These are phyloP conservation scores for Dolomedes plantarius DNA, from an alignment of 2,888 invertebrate genomes.

Conservation along the genomic window DNA sequence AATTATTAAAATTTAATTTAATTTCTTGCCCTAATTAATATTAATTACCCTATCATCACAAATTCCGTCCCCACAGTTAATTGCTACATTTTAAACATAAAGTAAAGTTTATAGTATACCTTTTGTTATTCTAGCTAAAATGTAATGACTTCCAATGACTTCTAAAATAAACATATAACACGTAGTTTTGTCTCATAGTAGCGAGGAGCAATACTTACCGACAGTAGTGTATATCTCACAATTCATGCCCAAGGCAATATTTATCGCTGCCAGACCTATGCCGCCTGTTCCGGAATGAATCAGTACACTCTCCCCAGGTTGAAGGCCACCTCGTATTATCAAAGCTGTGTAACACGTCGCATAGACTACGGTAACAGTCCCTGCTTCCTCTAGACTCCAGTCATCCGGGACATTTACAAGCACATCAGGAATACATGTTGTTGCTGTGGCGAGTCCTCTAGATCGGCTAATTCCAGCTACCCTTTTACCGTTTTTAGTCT, in stretches of 20 bases:
- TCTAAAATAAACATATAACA: no score
- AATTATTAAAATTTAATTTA: no score
- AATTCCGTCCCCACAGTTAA: no score
- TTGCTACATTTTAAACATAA: no score
- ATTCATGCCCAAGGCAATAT: conserved; percentile 91
- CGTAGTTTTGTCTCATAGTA: no score
- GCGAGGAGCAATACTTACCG: conserved; percentile 78
- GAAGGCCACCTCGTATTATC: conserved; percentile 89
- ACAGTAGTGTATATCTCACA: conserved; percentile 95
- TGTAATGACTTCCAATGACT: no score
- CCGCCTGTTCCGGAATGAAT: conserved; percentile 97
- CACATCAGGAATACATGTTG: conserved; percentile 84
- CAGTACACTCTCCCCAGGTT: conserved; percentile 87
- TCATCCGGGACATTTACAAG: conserved; percentile 90
- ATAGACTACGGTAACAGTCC: conserved; percentile 96
- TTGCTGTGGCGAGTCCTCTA: conserved; percentile 90
- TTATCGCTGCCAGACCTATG: conserved; percentile 97
- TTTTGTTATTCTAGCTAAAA: no score
- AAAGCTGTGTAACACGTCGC: conserved; percentile 93
- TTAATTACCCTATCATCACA: no score
- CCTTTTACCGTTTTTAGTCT: conserved; percentile 80
- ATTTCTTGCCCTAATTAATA: no score
- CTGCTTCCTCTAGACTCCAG: conserved; percentile 93
- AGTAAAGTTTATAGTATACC: no score
- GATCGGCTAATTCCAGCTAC: conserved; percentile 96